phyloP scores from a whole-genome alignment of 2,888 invertebrate genomes.

The Amiota minor region DNA sequence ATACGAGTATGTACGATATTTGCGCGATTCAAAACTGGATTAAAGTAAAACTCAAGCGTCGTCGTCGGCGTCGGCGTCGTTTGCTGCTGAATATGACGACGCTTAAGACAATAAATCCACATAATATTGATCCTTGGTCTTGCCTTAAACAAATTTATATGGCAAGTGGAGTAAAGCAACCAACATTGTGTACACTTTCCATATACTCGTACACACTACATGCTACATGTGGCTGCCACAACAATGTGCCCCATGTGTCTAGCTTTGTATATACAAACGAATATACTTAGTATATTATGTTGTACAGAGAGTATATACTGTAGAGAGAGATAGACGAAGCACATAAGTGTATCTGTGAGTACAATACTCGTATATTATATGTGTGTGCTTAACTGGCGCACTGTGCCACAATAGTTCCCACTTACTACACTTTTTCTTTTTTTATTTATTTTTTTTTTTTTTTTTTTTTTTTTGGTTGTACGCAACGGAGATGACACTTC shows the following conservation, averaged over 20 bases:
- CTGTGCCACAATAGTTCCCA: conserved; percentile 13
- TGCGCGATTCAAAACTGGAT: conserved; percentile 4
- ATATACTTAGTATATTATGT: too few species aligned
- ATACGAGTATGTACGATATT: too few species aligned
- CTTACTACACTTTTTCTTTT: conserved; percentile 12
- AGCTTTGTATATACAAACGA: background rate
- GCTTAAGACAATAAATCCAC: conserved; percentile 59
- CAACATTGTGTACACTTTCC: background rate
- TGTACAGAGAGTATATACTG: background rate
- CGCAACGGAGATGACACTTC: conserved; percentile 40
- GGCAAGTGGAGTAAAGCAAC: conserved; percentile 57
- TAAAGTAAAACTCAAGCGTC: conserved; percentile 53
- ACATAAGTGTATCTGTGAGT: background rate
- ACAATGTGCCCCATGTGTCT: background rate
- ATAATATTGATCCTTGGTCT: conserved; percentile 63
- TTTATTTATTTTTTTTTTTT: conserved; percentile 36
- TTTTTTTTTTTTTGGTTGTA: conserved; percentile 55
- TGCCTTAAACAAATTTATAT: conserved; percentile 65
- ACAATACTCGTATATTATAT: too few species aligned
- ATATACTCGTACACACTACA: too few species aligned
- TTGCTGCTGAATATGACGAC: conserved; percentile 42
- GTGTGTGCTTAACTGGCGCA: conserved; percentile 10
- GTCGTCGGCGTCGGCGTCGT: conserved; percentile 59
- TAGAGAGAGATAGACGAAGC: background rate
- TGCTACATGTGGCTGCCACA: background rate